Evolutionary conservation across 2,113 vertebrate species (phyloP).

Genomic region (Thalassarche chlororhynchos): DNA sequence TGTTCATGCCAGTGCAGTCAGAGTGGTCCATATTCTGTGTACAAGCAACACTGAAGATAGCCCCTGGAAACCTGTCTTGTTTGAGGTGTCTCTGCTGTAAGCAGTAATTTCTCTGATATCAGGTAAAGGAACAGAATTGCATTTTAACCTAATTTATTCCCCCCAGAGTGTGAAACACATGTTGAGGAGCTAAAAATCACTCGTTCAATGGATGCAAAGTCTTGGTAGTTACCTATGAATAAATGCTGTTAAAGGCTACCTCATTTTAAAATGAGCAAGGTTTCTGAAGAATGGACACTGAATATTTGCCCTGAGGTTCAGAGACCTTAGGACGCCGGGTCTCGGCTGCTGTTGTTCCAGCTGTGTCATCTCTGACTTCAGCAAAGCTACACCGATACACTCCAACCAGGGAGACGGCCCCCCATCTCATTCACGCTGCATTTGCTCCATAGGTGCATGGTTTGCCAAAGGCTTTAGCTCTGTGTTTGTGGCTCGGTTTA

Average conservation of each 20-base stretch:
- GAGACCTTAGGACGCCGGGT: fast-evolving
- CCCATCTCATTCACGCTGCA: not conserved
- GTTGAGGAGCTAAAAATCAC: not conserved
- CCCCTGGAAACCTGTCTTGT: not conserved
- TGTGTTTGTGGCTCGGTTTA: not conserved
- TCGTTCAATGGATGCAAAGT: not conserved
- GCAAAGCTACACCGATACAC: not conserved
- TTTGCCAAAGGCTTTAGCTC: constrained; percentile 11
- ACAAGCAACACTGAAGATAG: not conserved
- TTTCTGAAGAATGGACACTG: not conserved
- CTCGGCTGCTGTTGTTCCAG: not conserved
- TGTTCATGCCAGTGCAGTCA: not conserved
- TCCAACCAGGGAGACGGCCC: not conserved
- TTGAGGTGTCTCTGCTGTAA: not conserved
- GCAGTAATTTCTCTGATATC: not conserved
- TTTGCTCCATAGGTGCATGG: not conserved
- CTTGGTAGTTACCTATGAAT: not conserved
- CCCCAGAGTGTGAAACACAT: not conserved
- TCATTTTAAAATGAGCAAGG: not conserved
- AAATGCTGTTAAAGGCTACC: not conserved
- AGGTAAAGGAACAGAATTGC: not conserved
- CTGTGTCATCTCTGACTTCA: not conserved
- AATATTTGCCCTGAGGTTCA: not conserved
- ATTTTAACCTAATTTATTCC: not conserved
- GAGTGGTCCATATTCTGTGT: not conserved